These are phyloP conservation scores for Drosophila rellima DNA, from an alignment of 2,888 invertebrate species.

Conservation along the genomic window DNA sequence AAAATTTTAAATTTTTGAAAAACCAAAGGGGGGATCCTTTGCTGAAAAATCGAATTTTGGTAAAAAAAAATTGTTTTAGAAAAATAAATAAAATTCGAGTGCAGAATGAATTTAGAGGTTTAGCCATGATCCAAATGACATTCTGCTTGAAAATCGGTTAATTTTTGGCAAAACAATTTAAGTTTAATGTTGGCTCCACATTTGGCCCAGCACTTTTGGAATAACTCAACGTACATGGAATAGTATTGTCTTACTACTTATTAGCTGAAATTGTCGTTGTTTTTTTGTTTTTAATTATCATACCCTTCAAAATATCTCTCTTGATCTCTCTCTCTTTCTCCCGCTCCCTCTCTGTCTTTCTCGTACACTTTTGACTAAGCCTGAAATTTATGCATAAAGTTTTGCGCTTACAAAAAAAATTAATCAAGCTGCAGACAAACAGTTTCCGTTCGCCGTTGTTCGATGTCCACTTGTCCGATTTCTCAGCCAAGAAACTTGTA, in stretches of 20 bases:
- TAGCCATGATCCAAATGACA: too few relatives aligned
- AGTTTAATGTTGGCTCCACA: too few relatives aligned
- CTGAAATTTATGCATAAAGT: slow-evolving; percentile 7
- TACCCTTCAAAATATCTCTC: background rate
- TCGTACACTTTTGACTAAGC: background rate
- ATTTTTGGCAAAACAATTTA: too few relatives aligned
- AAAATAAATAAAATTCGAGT: too few relatives aligned
- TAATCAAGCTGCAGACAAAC: slow-evolving; percentile 51
- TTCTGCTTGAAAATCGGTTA: too few relatives aligned
- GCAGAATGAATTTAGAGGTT: too few relatives aligned
- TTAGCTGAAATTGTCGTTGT: background rate
- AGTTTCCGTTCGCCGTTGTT: slow-evolving; percentile 44
- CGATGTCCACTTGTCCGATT: slow-evolving; percentile 35
- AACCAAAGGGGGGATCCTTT: too few relatives aligned
- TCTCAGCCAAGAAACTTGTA: slow-evolving; percentile 55
- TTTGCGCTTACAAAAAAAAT: slow-evolving; percentile 48
- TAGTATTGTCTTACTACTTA: slow-evolving; percentile 9
- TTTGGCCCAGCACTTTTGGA: too few relatives aligned
- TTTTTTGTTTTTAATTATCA: background rate
- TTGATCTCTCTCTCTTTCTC: background rate
- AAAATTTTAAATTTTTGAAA: too few relatives aligned
- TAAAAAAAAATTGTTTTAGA: too few relatives aligned
- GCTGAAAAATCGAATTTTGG: too few relatives aligned
- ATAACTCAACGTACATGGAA: background rate
- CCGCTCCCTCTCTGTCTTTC: background rate